phyloP scores from a whole-genome alignment of 2,888 invertebrate species.

The Isotomurus palustris region DNA sequence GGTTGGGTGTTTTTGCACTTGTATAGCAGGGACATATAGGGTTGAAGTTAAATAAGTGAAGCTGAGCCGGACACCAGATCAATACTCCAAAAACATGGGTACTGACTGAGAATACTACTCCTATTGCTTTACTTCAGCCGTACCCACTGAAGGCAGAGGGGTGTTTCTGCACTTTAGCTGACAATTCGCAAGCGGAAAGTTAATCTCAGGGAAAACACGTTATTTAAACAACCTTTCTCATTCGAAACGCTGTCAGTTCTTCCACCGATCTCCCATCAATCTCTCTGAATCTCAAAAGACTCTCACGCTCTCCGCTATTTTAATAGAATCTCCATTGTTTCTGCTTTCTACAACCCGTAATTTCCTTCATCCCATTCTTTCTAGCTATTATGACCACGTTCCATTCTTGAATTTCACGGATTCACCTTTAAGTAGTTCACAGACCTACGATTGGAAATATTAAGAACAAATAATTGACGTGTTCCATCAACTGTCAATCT shows the following conservation, averaged over 20 bases:
- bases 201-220: background rate
- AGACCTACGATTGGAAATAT: background rate
- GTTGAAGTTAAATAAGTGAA: too few relatives aligned
- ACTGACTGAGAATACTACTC: background rate
- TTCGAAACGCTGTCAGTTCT: background rate
- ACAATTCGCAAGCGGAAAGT: background rate
- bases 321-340: too few relatives aligned
- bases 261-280: too few relatives aligned
- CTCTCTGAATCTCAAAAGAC: too few relatives aligned
- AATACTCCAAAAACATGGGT: slow-evolving; percentile 11
- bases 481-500: background rate
- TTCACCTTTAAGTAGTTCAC: background rate
- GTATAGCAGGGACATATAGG: background rate
- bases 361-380: too few relatives aligned
- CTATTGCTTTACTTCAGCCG: background rate
- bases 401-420: background rate
- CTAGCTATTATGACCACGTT: background rate
- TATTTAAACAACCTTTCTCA: background rate
- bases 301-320: too few relatives aligned
- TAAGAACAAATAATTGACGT: background rate
- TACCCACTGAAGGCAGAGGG: background rate
- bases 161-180: slow-evolving; percentile 1
- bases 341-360: too few relatives aligned
- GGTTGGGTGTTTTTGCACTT: background rate
- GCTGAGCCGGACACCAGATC: slow-evolving; percentile 11